Base-by-base conservation (phyloP, 2,888 invertebrate genomes). In the Volucella inflata region DNA sequence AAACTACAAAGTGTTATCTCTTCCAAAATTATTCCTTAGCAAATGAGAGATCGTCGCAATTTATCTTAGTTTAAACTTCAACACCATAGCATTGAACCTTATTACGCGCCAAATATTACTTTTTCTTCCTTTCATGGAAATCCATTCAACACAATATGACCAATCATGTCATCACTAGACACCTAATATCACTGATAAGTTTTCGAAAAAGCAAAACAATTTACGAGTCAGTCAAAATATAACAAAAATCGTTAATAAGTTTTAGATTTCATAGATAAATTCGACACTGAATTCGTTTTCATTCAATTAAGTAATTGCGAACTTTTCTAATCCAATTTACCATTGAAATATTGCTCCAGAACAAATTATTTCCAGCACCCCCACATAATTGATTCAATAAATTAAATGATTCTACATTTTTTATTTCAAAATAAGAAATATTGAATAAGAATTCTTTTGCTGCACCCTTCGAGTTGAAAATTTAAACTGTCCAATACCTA, bases 291-390 rank as follows among this genome's bases (percentile, higher is more conserved):
- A 30, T 6, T 46, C 11, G 17, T 10, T 36, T 48, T 12, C 10
- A 48, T 36, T 11, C 14, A 51, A n/a, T 42, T 42, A 42, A 36
- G 14, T 21, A 12, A 8, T 10, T 11, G 14, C 8, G 16, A 10
- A 30, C 36, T 36, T 9, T 8, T 67, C 17, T 21, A 72, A 62
- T 16, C 17, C 10, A 38, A 60, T 67, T 76, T 76, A 77, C 82
- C 82, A 77, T 71, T 48, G 53, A 14, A 17, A 60, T 60, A 67
- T 46, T 82, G 82, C 81, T 30, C 65, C 38, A 67, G 46, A 51
- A 60, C 44, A 30, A 60, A 59, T 65, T 46, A 14, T 48, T 21
- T 67, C 8, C 17, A 16, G 17, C 17, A 14, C 38, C 16, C 6
- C n/a, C 17, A 16, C n/a, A 9, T 36, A 44, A n/a, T 57, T 38